Evolutionary conservation across 2,113 vertebrate species (phyloP).

Genomic region (Callocephalon fimbriatum): DNA sequence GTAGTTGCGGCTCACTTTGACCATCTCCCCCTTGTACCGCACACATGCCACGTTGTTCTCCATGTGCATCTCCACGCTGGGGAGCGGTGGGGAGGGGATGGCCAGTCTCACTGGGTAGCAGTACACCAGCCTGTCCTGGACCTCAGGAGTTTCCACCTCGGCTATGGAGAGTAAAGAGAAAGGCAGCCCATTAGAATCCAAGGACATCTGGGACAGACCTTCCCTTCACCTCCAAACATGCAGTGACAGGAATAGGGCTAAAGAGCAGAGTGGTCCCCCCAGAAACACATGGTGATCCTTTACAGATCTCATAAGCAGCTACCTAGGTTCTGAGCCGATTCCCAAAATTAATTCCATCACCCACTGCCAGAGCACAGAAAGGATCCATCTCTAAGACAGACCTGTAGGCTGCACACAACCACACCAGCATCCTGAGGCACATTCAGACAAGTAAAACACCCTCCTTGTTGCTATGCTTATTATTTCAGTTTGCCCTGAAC

Average conservation of each 20-base stretch:
- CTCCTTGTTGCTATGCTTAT: neutral
- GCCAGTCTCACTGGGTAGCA: conserved; percentile 91
- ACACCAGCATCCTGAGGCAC: fast-evolving
- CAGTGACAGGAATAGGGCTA: fast-evolving
- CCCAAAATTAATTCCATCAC: neutral
- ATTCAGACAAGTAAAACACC: neutral
- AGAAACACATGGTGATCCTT: fast-evolving
- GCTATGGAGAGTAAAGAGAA: conserved; percentile 49
- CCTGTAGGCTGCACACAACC: neutral
- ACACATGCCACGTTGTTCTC: conserved; percentile 93
- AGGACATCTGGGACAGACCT: fast-evolving
- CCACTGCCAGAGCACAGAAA: neutral
- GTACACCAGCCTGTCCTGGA: conserved; percentile 89
- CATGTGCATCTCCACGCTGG: conserved; percentile 92
- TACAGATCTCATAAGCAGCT: neutral
- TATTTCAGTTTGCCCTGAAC: neutral
- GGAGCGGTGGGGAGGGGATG: conserved; percentile 83
- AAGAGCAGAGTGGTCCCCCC: neutral
- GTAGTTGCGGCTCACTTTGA: conserved; percentile 94
- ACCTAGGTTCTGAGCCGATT: neutral
- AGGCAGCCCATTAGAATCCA: neutral
- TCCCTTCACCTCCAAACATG: neutral
- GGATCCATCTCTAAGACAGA: neutral
- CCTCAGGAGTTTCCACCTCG: conserved; percentile 75
- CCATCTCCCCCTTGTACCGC: conserved; percentile 95